phyloP scores from a whole-genome alignment of 2,113 vertebrate genomes.

The Actinemys pallida region DNA sequence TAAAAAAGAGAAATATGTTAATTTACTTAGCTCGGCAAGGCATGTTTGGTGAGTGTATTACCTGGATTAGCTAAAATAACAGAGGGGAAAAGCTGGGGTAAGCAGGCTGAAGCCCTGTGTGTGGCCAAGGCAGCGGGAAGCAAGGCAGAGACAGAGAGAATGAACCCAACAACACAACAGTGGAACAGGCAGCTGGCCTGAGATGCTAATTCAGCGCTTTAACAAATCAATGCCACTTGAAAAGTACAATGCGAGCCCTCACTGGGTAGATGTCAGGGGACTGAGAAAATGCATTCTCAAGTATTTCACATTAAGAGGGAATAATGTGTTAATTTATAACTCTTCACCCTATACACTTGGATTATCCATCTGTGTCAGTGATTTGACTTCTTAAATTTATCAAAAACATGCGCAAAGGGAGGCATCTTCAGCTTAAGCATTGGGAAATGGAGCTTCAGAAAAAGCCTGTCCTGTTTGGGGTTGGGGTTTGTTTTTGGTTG shows the following conservation, averaged over 20 bases:
- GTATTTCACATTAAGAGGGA: constrained; percentile 96
- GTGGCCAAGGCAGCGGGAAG: constrained; percentile 76
- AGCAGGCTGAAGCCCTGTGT: constrained; percentile 73
- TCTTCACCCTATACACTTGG: constrained; percentile 91
- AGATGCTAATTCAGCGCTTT: constrained; percentile 99
- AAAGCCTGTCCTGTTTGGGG: constrained; percentile 43
- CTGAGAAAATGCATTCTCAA: constrained; percentile 90
- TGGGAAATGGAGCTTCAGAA: constrained; percentile 68
- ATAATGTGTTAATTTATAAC: constrained; percentile 99
- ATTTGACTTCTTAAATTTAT: constrained; percentile 94
- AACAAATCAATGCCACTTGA: constrained; percentile 99
- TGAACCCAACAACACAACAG: constrained; percentile 80
- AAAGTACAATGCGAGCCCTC: constrained; percentile 94
- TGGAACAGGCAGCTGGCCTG: constrained; percentile 89
- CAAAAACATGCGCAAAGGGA: constrained; percentile 87
- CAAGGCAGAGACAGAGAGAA: constrained; percentile 65
- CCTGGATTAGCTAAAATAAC: constrained; percentile 66
- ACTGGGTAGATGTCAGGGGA: constrained; percentile 91
- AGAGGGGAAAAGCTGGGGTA: constrained; percentile 71
- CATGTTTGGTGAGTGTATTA: constrained; percentile 54
- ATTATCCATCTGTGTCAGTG: constrained; percentile 98
- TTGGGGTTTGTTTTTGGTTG: neutral
- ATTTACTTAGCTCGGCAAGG: constrained; percentile 49
- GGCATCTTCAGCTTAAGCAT: constrained; percentile 72
- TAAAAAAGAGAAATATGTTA: constrained; percentile 15